Percentiles rank a stretch among this genome's conserved stretches.
These are phyloP conservation scores for Calcarius lapponicus DNA, from an alignment of 2,797 vertebrate genomes.

Conservation along the genomic window DNA sequence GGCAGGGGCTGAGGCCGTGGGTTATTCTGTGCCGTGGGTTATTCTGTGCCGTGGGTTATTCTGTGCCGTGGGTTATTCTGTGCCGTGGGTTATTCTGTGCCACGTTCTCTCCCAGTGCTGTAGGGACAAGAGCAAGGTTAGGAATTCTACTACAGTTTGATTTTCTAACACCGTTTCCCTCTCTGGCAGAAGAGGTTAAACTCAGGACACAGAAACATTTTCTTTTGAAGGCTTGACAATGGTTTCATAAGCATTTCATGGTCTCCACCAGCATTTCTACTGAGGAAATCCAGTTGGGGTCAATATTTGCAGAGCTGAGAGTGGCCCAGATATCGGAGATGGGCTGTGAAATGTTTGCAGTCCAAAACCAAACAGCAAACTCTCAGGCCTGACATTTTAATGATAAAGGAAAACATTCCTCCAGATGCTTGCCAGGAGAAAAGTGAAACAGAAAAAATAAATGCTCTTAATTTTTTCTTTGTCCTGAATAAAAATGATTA, in stretches of 20 bases:
- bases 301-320: slow-evolving; percentile 24
- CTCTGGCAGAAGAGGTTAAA: background rate
- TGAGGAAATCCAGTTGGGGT: background rate
- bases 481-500: background rate
- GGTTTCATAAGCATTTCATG: background rate
- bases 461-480: background rate
- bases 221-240: background rate
- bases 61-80: background rate
- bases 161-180: background rate
- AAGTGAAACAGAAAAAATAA: background rate
- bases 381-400: background rate
- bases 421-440: background rate
- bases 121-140: background rate
- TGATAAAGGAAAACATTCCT: background rate
- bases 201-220: background rate
- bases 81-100: too few relatives aligned
- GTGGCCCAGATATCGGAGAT: background rate
- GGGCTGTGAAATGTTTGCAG: background rate
- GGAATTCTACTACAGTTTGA: background rate
- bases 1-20: background rate
- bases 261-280: background rate
- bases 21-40: background rate
- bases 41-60: too few relatives aligned
- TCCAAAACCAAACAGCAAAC: background rate
- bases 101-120: accelerated